Evolutionary conservation across 2,888 invertebrate genomes (phyloP), one percentile per base, ranked within the genome.

Genomic region (Nemurella pictetii): DNA sequence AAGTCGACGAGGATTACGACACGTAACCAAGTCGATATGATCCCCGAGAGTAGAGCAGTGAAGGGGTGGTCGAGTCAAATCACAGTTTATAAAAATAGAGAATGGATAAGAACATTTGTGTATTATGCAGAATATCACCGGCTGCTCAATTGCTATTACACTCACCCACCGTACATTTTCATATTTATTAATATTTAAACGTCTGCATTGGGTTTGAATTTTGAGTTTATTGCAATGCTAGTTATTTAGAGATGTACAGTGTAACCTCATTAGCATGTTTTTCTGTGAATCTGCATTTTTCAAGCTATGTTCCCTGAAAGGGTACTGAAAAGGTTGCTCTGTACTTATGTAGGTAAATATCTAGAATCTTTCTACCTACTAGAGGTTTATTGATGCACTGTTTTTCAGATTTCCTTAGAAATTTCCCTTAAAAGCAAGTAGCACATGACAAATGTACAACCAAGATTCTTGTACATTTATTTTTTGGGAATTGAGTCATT

Each of bases 1-100:
- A 30, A 25, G 81, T 86, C 27, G 86, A 86, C 83, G 86, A 86
- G 36, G 86, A 86, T 72, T 86, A 86, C 77, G 86, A 86, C 26
- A 86, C 86, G 27, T 86, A 86, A 84, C 78, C 29, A 20, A 78
- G 78, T 5, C 12, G 20, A 20, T 20, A 55, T 12, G 20, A 55
- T 55, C 20, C 55, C 55, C 55, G 20, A 20, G 1, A 55, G 9
- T 55, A 55, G 55, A 55, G 32, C 55, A 20, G 20, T 55, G 55
- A 20, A 55, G 20, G 5, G 1, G 12, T 12, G 2, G 20, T 55
- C 12, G 1, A 15, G 9, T 55, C 2, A 7, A 55, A 12, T 3
- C 12, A 55, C 20, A 55, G 55, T 3, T 7, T 20, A 55, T 55
- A 20, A 12, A 12, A 55, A 15, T 20, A 55, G 20, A 55, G 55